A percentile compares a stretch with the other conserved stretches of the same genome.
phyloP scores from a whole-genome alignment of 2,888 invertebrate species.

The Dolichomitus sp. region DNA sequence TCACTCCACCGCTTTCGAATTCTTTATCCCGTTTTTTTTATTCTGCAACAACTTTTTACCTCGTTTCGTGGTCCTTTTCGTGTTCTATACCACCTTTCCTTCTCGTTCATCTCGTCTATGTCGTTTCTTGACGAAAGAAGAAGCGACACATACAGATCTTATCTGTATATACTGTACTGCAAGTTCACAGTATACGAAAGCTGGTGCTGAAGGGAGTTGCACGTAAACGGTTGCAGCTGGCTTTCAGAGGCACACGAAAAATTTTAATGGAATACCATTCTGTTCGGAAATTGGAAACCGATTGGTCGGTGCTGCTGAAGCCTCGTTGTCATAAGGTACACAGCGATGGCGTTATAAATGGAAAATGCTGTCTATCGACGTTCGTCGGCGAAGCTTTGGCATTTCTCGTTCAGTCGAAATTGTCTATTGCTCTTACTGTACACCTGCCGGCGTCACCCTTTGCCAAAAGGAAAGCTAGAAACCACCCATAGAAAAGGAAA shows the following conservation, averaged over 20 bases:
- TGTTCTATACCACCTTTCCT: conserved; percentile 48
- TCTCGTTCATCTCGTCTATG: conserved; percentile 52
- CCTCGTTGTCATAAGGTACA: conserved; percentile 58
- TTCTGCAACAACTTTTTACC: conserved; percentile 68
- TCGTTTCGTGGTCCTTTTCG: conserved; percentile 54
- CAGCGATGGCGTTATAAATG: conserved; percentile 52
- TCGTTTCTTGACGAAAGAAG: conserved; percentile 52
- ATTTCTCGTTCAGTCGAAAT: conserved; percentile 43
- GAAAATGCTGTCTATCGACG: conserved; percentile 50
- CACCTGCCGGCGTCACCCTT: not conserved
- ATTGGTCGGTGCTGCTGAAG: conserved; percentile 69
- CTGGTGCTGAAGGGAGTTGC: conserved; percentile 50
- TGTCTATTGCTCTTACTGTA: not conserved
- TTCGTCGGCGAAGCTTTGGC: conserved; percentile 29
- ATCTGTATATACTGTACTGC: conserved; percentile 15
- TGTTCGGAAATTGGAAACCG: conserved; percentile 80
- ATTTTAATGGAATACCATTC: conserved; percentile 83
- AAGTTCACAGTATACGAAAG: conserved; percentile 25
- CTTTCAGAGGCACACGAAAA: conserved; percentile 55
- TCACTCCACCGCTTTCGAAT: conserved; percentile 73
- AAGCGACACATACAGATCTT: conserved; percentile 35
- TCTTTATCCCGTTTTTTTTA: conserved; percentile 69
- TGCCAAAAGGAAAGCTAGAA: not conserved
- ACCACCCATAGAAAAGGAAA: not conserved
- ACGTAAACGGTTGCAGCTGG: conserved; percentile 38